Evolutionary conservation across 2,113 vertebrate genomes (phyloP).

Genomic region (Ochotona curzoniae): DNA sequence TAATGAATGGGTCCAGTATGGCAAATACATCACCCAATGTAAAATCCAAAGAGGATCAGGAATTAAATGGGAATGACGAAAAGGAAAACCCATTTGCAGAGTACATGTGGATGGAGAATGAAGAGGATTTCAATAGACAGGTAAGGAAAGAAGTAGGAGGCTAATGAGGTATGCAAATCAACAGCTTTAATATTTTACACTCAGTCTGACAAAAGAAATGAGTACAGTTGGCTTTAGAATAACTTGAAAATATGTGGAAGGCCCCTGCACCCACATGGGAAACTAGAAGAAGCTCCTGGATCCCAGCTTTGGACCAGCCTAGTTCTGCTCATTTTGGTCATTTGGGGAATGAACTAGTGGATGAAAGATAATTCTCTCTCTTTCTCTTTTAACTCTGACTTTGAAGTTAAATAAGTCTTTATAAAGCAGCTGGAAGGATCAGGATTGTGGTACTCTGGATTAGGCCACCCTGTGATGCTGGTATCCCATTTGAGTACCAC

Average conservation of each 20-base stretch:
- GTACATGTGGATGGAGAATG: conserved; percentile 99
- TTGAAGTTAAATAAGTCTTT: no score
- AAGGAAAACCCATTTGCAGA: conserved; percentile 95
- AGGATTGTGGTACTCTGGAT: no score
- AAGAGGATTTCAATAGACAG: conserved; percentile 97
- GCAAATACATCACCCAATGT: conserved; percentile 86
- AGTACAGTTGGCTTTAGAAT: background rate
- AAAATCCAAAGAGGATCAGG: conserved; percentile 91
- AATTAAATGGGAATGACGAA: conserved; percentile 91
- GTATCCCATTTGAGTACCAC: no score
- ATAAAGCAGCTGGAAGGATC: background rate
- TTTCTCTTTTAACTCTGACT: no score
- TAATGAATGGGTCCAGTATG: conserved; percentile 95
- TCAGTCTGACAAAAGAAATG: conserved; percentile 19
- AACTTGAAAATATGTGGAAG: conserved; percentile 5
- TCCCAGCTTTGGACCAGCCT: no score
- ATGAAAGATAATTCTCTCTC: no score
- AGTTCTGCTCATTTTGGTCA: no score
- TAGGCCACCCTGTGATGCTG: no score
- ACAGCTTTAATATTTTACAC: background rate
- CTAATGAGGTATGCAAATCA: background rate
- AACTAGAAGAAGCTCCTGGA: no score
- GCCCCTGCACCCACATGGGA: no score
- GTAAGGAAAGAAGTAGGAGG: conserved; percentile 76
- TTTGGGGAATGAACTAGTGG: no score